Evolutionary conservation across 2,113 vertebrate genomes (phyloP), one percentile per base, ranked within the genome.

Genomic region (Euleptes europaea): DNA sequence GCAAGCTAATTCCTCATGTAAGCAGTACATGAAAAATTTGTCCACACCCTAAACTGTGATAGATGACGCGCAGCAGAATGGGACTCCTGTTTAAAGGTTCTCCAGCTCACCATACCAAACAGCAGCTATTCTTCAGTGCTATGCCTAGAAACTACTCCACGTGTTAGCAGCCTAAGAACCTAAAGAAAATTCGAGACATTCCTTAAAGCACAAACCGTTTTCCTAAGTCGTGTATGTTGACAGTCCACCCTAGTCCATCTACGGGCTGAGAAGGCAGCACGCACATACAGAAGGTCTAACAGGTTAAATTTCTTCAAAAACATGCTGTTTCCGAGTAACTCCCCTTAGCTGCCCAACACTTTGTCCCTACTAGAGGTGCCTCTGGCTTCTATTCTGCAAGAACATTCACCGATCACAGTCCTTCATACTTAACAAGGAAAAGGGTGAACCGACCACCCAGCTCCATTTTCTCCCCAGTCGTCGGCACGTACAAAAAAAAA

Each of bases 1-100:
- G 47, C 79, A 78, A 87, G 35, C 42, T 40, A 72, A 65, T 23
- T 70, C 49, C 23, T 83, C 78, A 87, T 78, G 69, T 78, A 73
- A 83, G 1, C 1, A 78, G 2, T 28, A 71, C 70, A 8, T 23
- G 19, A 66, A 17, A 38, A 35, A 31, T 4, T 5, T 2, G 47
- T 60, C 76, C 40, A 77, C 28, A 28, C n/a, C 19, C 71, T 67
- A 49, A 35, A 44, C 42, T n/a, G 31, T 17, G 26, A 74, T 19
- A 10, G 19, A 75, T 51, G 5, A n/a, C 54, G 1, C 42, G 13
- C 28, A 74, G 3, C 13, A 65, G 38, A 44, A 72, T 38, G 73
- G 44, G 11, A 5, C 21, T 12, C 15, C 11, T 17, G 17, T 70
- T 86, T 75, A 60, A 70, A 70, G 31, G 31, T 40, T 69, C 31